These are phyloP conservation scores for Chionomys nivalis DNA, from an alignment of 2,113 vertebrate species.

Conservation along the genomic window DNA sequence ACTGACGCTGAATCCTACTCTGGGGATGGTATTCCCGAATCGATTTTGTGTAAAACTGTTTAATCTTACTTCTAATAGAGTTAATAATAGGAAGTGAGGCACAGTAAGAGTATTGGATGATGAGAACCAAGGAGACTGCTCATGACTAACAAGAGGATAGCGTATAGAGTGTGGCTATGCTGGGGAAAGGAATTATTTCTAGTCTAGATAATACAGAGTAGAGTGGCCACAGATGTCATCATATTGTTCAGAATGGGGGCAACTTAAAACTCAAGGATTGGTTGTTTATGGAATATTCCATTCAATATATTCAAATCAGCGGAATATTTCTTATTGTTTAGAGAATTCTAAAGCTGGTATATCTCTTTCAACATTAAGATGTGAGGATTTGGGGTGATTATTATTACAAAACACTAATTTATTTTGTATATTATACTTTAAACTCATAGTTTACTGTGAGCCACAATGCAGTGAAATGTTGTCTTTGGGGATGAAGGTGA, in stretches of 20 bases:
- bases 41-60: not conserved
- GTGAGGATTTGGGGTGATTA: too few relatives aligned
- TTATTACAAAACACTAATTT: too few relatives aligned
- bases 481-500: not conserved
- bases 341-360: not conserved
- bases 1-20: not conserved
- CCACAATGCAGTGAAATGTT: not conserved
- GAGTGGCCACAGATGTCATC: not conserved
- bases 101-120: not conserved
- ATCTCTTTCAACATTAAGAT: not conserved
- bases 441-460: not conserved
- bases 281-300: not conserved
- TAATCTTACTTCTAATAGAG: not conserved
- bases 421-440: not conserved
- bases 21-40: not conserved
- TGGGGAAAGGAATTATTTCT: not conserved
- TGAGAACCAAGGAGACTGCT: not conserved
- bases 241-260: not conserved
- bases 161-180: too few relatives aligned
- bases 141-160: fast-evolving
- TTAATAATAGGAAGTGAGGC: not conserved
- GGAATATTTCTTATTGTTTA: not conserved
- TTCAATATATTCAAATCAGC: not conserved
- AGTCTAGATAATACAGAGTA: not conserved
- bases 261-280: not conserved